Base-by-base conservation (phyloP, 2,113 vertebrate genomes). In the Ageneiosus marmoratus region DNA sequence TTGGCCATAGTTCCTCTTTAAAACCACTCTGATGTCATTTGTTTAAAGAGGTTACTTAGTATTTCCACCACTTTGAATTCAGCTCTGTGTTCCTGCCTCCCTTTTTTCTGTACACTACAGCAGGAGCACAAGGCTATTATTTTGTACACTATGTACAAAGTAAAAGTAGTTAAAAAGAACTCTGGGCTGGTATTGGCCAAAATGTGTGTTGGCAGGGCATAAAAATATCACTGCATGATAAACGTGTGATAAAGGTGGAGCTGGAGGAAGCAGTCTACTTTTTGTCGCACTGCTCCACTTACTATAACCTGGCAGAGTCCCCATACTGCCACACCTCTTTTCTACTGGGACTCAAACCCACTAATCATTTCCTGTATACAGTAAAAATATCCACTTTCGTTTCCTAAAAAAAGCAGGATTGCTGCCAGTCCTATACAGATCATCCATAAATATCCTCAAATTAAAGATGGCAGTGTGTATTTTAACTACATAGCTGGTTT, bases 241-340 rank as follows among this genome's bases (percentile, higher is more conserved):
- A 46, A 72, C 15, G 10, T 34, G 44, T 72, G 63, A 7, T 67
- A 67, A 60, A 46, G 16, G 18, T 55, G 44, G 13, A 27, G 24
- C 5, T 72, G 77, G 62, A 77, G 46, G 83, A 53, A 79, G 34
- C 53, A 34, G 53, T 70, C 69, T 78, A 51, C 79, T 80, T 78
- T 84, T 79, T 87, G 82, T 84, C 55, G 37, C 86, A 84, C 53
- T 77, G 83, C 77, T 87, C 83, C 74, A 87, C 89, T 89, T 89
- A 87, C 85, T 85, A 80, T 88, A 87, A 62, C 67, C 84, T 65
- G 88, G 87, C 89, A 75, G 60, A 37, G 75, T 84, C 89, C 90
- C 89, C 91, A 89, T 89, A 87, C 89, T 87, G 84, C 85, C 44
- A 18, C 81, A 67, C 55, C 58, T 67, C 87, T 80, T 84, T 87